A percentile compares a stretch with the other conserved stretches of the same genome.
Evolutionary conservation across 2,888 invertebrate genomes (phyloP).

Genomic region (Drosophila monieri): DNA sequence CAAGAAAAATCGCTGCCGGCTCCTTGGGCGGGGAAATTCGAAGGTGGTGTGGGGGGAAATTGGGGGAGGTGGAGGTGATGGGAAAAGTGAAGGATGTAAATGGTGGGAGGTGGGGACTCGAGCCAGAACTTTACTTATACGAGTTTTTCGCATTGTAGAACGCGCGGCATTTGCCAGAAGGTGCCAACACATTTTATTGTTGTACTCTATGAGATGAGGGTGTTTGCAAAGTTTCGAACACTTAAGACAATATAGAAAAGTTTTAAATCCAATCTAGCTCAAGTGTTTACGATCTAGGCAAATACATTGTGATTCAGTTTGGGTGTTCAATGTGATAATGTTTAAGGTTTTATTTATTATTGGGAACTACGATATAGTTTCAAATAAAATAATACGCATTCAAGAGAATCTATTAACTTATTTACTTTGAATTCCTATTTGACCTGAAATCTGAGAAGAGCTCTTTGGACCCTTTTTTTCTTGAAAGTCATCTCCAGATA

Average conservation of each 20-base stretch:
- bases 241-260: constrained; percentile 12
- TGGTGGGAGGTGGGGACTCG: constrained; percentile 2
- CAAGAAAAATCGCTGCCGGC: constrained; percentile 75
- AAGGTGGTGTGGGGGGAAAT: constrained; percentile 6
- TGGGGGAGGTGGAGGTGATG: constrained; percentile 29
- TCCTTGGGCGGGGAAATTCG: constrained; percentile 15
- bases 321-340: too few species aligned
- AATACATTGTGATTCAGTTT: neutral
- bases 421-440: neutral
- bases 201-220: constrained; percentile 46
- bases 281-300: constrained; percentile 10
- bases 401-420: neutral
- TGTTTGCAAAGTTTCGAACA: constrained; percentile 20
- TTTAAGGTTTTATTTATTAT: too few species aligned
- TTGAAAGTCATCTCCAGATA: neutral
- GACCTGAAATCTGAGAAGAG: neutral
- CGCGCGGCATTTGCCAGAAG: constrained; percentile 75
- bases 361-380: too few species aligned
- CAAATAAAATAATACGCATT: too few species aligned
- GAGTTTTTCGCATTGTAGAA: constrained; percentile 68
- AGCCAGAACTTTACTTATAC: constrained; percentile 64
- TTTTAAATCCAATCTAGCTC: constrained; percentile 22
- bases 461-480: neutral
- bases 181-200: constrained; percentile 77
- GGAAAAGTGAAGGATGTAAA: constrained; percentile 15